Conservation (phyloP, 2,797 vertebrate genomes). For the Rhynchotus rufescens region DNA sequence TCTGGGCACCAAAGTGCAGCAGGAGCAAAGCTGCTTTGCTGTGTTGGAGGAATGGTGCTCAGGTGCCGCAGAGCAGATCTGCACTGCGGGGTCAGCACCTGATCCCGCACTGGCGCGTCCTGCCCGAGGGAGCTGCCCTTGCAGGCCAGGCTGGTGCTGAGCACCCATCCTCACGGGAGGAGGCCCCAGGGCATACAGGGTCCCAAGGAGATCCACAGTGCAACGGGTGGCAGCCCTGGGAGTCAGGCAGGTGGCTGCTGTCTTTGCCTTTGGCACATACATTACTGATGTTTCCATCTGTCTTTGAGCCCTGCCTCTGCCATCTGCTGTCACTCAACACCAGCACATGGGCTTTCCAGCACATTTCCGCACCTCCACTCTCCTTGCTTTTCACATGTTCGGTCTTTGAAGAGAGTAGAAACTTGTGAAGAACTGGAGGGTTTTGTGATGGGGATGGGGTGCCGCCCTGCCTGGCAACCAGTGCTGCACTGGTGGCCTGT, state of each 20-base stretch:
- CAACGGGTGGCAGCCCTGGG: background rate
- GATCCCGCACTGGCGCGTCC: background rate
- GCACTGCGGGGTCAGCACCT: background rate
- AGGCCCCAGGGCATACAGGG: background rate
- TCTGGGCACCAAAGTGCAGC: background rate
- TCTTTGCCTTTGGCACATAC: background rate
- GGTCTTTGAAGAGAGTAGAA: background rate
- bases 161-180: background rate
- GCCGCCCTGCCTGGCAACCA: background rate
- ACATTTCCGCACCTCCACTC: background rate
- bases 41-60: background rate
- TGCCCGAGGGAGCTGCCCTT: background rate
- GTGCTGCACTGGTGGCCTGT: background rate
- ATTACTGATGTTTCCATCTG: background rate
- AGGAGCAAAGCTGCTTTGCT: background rate
- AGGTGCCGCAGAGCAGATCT: background rate
- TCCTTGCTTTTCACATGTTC: background rate
- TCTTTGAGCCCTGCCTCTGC: background rate
- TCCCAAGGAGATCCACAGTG: background rate
- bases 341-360: background rate
- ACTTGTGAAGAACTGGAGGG: background rate
- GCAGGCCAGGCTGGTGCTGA: background rate
- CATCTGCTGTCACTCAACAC: constrained; percentile 42
- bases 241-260: background rate
- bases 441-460: background rate